Conservation (phyloP, 1,140 invertebrate species). For the Drosophila sulfurigaster region DNA sequence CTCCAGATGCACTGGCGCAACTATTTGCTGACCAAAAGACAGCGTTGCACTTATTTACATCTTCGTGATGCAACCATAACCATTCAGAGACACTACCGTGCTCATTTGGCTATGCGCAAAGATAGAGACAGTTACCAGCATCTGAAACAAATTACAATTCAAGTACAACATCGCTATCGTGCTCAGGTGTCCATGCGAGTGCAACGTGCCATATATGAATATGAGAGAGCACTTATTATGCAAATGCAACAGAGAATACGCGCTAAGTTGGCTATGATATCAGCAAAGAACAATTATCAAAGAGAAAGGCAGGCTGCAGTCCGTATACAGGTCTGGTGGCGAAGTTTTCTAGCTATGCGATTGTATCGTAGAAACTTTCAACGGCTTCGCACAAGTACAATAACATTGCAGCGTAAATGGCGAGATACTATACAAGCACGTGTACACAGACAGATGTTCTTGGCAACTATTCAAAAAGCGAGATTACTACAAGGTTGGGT, state of each 20-base stretch:
- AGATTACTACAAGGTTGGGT: constrained; percentile 83
- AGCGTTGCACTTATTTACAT: constrained; percentile 36
- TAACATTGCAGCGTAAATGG: constrained; percentile 79
- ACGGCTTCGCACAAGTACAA: constrained; percentile 44
- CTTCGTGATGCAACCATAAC: constrained; percentile 44
- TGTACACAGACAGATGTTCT: constrained; percentile 69
- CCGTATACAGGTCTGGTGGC: constrained; percentile 76
- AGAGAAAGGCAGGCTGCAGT: constrained; percentile 38
- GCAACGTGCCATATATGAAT: constrained; percentile 35
- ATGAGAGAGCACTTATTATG: constrained; percentile 63
- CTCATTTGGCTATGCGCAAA: constrained; percentile 38
- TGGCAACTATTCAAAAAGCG: constrained; percentile 57
- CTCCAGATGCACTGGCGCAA: constrained; percentile 85
- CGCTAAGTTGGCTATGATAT: constrained; percentile 56
- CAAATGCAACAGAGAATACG: constrained; percentile 56
- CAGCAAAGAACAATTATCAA: constrained; percentile 34
- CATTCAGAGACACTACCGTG: constrained; percentile 57
- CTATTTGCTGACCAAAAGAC: constrained; percentile 55
- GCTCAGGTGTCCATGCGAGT: constrained; percentile 53
- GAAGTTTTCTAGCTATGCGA: constrained; percentile 57
- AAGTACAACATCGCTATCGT: constrained; percentile 57
- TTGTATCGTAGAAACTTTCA: constrained; percentile 60
- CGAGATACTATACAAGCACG: constrained; percentile 55
- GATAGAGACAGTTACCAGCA: constrained; percentile 29
- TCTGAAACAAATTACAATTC: constrained; percentile 26